Percentiles rank a stretch among this genome's conserved stretches.
phyloP scores from a whole-genome alignment of 2,797 vertebrate genomes.

The Phoebastria nigripes region DNA sequence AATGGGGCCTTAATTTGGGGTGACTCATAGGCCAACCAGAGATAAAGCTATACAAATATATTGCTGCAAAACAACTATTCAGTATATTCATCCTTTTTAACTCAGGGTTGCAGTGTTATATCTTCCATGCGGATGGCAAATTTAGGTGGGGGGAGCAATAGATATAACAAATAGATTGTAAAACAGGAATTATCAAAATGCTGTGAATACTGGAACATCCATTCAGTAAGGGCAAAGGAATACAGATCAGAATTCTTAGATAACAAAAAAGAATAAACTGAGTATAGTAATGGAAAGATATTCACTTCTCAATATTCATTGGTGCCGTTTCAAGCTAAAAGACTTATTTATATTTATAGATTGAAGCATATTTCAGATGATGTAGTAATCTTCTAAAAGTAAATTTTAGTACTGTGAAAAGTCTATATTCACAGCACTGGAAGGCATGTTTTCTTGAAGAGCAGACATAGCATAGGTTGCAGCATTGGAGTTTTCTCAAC shows the following conservation, averaged over 20 bases:
- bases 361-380: conserved; percentile 13
- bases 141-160: background rate
- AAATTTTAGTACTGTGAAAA: background rate
- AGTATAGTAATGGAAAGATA: conserved; percentile 12
- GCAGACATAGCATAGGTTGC: background rate
- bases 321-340: conserved; percentile 7
- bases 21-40: background rate
- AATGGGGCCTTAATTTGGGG: background rate
- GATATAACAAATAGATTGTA: conserved; percentile 35
- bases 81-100: background rate
- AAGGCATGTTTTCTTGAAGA: background rate
- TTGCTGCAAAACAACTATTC: background rate
- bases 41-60: background rate
- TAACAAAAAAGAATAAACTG: conserved; percentile 9
- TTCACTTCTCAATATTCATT: conserved; percentile 33
- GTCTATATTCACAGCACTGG: background rate
- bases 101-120: background rate
- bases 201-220: background rate
- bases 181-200: conserved; percentile 42
- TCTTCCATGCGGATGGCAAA: conserved; percentile 1
- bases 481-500: background rate
- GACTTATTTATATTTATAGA: conserved; percentile 55
- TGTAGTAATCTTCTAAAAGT: background rate
- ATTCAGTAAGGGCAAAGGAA: background rate
- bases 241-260: conserved; percentile 1